phyloP scores from a whole-genome alignment of 2,888 invertebrate genomes.

The Agonum fuliginosum region DNA sequence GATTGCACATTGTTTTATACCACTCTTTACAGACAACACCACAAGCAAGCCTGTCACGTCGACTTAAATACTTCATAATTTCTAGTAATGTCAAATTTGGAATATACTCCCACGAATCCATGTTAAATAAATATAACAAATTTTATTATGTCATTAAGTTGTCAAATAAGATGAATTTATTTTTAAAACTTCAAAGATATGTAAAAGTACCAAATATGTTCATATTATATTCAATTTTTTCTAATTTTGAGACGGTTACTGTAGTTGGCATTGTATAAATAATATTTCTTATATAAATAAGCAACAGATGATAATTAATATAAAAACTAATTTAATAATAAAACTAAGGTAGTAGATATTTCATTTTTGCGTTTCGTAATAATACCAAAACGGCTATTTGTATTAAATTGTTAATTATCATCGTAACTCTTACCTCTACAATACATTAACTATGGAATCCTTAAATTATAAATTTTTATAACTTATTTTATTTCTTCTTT shows the following conservation, averaged over 20 bases:
- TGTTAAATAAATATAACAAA: constrained; percentile 34
- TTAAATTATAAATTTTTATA: too few species aligned
- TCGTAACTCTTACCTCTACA: too few species aligned
- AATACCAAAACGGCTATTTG: too few species aligned
- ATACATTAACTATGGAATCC: too few species aligned
- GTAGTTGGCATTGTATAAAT: constrained; percentile 17
- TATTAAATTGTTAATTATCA: too few species aligned
- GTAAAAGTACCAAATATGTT: constrained; percentile 39
- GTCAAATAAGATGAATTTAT: constrained; percentile 38
- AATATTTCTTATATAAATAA: too few species aligned
- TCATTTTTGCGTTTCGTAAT: too few species aligned
- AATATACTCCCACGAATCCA: constrained; percentile 65
- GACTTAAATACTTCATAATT: constrained; percentile 67
- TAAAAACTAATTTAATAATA: too few species aligned
- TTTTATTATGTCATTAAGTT: constrained; percentile 24
- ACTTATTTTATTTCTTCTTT: too few species aligned
- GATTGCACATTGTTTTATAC: constrained; percentile 66
- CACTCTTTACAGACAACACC: constrained; percentile 68
- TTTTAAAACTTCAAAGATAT: constrained; percentile 33
- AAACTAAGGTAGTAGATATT: too few species aligned
- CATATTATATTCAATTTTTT: constrained; percentile 35
- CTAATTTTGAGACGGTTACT: background rate
- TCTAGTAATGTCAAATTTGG: constrained; percentile 67
- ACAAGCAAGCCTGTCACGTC: constrained; percentile 68
- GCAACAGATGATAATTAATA: too few species aligned